A percentile compares a stretch with the other conserved stretches of the same genome.
Conservation (phyloP, 1,140 invertebrate species). For the Sycophila sp. region DNA sequence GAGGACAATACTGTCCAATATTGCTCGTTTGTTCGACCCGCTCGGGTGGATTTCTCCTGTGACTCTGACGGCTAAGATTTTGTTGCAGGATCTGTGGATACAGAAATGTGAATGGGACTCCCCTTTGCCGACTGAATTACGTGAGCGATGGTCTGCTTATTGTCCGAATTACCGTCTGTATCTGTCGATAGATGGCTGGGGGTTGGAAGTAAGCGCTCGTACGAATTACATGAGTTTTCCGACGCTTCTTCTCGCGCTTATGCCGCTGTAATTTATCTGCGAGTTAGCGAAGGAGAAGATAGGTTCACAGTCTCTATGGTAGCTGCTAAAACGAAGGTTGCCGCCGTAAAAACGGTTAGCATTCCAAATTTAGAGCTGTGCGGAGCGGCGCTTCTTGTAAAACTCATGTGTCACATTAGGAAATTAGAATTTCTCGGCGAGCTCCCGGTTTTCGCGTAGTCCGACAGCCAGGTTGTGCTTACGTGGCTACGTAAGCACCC, state of each 20-base stretch:
- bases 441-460: conserved; percentile 45
- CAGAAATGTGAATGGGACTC: conserved; percentile 55
- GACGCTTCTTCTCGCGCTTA: too few relatives aligned
- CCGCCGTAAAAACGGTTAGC: conserved; percentile 43
- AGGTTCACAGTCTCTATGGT: too few relatives aligned
- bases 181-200: conserved; percentile 31
- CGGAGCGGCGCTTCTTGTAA: conserved; percentile 29
- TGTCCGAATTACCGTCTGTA: not conserved
- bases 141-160: conserved; percentile 4
- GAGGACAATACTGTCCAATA: conserved; percentile 35
- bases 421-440: too few relatives aligned
- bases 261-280: conserved; percentile 1
- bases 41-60: conserved; percentile 37
- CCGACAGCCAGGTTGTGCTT: conserved; percentile 49
- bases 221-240: conserved; percentile 41
- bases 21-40: too few relatives aligned
- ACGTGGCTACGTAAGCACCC: conserved; percentile 43
- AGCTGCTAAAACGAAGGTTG: conserved; percentile 48
- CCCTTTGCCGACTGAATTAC: conserved; percentile 14
- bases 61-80: too few relatives aligned
- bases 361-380: conserved; percentile 48
- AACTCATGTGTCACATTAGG: conserved; percentile 8
- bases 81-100: too few relatives aligned
- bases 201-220: not conserved
- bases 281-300: too few relatives aligned